Conservation (phyloP, 2,888 invertebrate genomes). For the Margaritifera margaritifera region DNA sequence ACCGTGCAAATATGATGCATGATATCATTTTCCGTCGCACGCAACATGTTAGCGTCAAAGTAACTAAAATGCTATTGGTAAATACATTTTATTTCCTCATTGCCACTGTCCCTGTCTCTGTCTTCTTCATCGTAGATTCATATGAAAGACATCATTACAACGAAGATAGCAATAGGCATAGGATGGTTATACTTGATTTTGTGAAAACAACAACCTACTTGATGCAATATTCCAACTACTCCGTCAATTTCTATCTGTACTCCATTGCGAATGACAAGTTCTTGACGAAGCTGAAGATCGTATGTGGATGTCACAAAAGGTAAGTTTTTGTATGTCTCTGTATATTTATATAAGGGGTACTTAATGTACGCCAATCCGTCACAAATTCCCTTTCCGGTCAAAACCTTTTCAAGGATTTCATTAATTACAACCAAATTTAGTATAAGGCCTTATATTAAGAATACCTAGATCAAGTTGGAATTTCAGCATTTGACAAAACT, state of each 20-base stretch:
- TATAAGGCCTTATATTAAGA: too few relatives aligned
- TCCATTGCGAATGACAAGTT: constrained; percentile 41
- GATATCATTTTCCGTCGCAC: constrained; percentile 6
- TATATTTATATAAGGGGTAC: too few relatives aligned
- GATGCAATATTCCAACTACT: constrained; percentile 42
- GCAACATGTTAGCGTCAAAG: constrained; percentile 30
- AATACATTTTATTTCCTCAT: constrained; percentile 42
- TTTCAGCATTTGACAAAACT: too few relatives aligned
- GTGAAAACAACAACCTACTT: constrained; percentile 37
- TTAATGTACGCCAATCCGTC: too few relatives aligned
- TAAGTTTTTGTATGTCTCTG: too few relatives aligned
- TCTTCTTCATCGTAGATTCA: constrained; percentile 47
- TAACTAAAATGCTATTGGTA: constrained; percentile 45
- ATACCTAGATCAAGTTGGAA: too few relatives aligned
- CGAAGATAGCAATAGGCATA: neutral
- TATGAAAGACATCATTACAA: constrained; percentile 28
- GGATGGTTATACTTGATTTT: constrained; percentile 26
- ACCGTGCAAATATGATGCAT: too few relatives aligned
- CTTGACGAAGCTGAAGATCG: constrained; percentile 23
- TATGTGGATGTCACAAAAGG: constrained; percentile 28
- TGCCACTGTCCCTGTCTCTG: constrained; percentile 41
- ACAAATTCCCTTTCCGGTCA: too few relatives aligned
- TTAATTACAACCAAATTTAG: too few relatives aligned
- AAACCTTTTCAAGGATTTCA: too few relatives aligned
- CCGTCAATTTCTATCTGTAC: constrained; percentile 50